These are phyloP conservation scores for Scarus forsteni DNA, from an alignment of 2,797 vertebrate genomes.

Conservation along the genomic window DNA sequence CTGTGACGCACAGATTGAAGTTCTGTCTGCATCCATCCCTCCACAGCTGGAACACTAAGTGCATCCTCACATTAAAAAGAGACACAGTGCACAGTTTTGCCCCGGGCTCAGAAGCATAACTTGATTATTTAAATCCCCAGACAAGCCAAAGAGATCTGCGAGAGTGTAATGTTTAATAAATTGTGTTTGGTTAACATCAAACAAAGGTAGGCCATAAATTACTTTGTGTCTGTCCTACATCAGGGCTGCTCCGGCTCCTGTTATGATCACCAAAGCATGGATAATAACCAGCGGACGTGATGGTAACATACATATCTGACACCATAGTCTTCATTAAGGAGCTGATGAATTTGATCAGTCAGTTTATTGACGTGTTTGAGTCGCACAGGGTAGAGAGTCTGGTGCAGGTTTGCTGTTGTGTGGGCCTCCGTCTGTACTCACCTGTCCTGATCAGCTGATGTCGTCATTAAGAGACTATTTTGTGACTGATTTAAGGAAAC, in stretches of 20 bases:
- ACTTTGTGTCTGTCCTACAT: background rate
- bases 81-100: background rate
- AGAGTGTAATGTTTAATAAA: background rate
- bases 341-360: too few species aligned
- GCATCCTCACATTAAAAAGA: background rate
- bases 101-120: background rate
- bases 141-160: slow-evolving; percentile 1
- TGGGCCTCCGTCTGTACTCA: too few species aligned
- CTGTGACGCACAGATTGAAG: background rate
- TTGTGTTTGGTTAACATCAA: background rate
- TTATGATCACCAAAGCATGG: background rate
- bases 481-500: too few species aligned
- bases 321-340: too few species aligned
- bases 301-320: background rate
- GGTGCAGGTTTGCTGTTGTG: too few species aligned
- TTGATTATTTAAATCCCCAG: slow-evolving; percentile 4
- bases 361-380: background rate
- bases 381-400: too few species aligned
- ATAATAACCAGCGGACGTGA: background rate
- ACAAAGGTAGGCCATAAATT: background rate
- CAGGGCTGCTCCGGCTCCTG: background rate
- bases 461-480: too few species aligned
- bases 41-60: slow-evolving; percentile 1
- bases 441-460: too few species aligned
- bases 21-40: background rate